Conservation (phyloP, 1,140 invertebrate species). For the Drosophila yakuba region DNA sequence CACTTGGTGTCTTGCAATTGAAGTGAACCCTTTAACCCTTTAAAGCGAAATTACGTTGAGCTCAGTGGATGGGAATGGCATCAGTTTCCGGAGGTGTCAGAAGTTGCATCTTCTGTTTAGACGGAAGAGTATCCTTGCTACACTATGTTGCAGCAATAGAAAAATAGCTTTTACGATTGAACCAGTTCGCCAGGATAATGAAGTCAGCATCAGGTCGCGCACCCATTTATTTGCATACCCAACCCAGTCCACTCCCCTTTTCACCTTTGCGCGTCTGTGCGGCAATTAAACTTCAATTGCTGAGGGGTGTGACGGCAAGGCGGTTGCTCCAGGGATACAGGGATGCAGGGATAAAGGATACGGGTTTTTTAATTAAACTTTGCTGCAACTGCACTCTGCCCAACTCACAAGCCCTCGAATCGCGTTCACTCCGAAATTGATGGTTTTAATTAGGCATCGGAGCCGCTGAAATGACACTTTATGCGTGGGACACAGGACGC, state of each 20-base stretch:
- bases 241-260: conserved; percentile 1
- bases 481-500: conserved; percentile 26
- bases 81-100: too few species aligned
- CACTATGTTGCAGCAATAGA: background rate
- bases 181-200: background rate
- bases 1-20: too few species aligned
- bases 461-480: conserved; percentile 76
- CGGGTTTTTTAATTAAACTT: conserved; percentile 77
- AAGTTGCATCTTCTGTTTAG: too few species aligned
- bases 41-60: too few species aligned
- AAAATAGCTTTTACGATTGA: background rate
- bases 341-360: background rate
- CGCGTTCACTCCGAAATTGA: conserved; percentile 50
- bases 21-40: background rate
- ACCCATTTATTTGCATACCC: conserved; percentile 22
- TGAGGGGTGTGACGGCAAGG: background rate
- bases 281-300: conserved; percentile 75
- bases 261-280: conserved; percentile 51
- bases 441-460: conserved; percentile 73
- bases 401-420: background rate
- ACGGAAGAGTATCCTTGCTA: too few species aligned
- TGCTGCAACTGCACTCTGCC: conserved; percentile 21
- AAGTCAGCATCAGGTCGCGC: background rate
- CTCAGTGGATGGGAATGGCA: too few species aligned
- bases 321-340: background rate